phyloP scores from a whole-genome alignment of 2,888 invertebrate species.

The Empis livida region DNA sequence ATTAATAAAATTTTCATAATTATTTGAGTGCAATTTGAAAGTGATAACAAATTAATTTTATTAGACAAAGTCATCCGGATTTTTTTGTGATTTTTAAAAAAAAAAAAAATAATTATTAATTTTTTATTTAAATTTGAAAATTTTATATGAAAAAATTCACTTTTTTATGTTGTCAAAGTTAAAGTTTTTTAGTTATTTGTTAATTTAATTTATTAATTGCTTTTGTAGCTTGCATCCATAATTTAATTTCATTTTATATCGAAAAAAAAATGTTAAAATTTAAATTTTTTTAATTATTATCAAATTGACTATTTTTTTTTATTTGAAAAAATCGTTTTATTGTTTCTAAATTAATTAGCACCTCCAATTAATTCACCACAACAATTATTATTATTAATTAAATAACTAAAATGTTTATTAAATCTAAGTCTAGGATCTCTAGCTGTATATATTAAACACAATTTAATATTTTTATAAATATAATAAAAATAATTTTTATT shows the following conservation, averaged over 20 bases:
- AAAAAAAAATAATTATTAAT: no score
- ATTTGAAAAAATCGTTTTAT: neutral
- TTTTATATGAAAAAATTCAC: no score
- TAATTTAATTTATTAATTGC: no score
- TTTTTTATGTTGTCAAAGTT: no score
- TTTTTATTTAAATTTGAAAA: no score
- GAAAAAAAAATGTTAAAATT: neutral
- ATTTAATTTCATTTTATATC: neutral
- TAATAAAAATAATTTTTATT: conserved; percentile 12
- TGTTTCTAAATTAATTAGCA: conserved; percentile 3
- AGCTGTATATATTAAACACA: conserved; percentile 33
- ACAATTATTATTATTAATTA: conserved; percentile 6
- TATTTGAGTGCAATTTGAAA: no score
- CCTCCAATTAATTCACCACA: conserved; percentile 13
- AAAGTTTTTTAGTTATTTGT: no score
- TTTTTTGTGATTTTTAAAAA: no score
- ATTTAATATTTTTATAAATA: conserved; percentile 19
- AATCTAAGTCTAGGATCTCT: conserved; percentile 34
- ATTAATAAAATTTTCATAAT: no score
- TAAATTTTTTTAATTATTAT: neutral
- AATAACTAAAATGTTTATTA: conserved; percentile 5
- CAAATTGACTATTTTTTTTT: neutral
- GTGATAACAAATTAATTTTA: no score
- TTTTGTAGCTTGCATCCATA: no score
- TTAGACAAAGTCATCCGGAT: conserved; percentile 3